Evolutionary conservation across 2,797 vertebrate genomes (phyloP).

Genomic region (Spinibarbus caldwelli): DNA sequence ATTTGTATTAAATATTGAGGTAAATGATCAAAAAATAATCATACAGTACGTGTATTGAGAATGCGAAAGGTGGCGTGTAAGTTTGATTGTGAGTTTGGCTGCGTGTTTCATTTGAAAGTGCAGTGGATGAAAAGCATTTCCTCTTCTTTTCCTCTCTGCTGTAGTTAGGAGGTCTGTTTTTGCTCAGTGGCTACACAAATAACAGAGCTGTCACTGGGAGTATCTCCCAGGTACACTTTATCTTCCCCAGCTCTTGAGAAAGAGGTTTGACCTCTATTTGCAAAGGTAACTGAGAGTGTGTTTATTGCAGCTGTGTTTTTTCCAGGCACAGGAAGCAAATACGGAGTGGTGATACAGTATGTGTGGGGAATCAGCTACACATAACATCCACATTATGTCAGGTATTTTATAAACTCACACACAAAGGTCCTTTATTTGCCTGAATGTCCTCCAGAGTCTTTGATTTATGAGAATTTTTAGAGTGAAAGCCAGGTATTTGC

Average conservation of each 20-base stretch:
- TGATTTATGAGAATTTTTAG: constrained; percentile 5
- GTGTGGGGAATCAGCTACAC: constrained; percentile 9
- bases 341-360: constrained; percentile 15
- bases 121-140: constrained; percentile 64
- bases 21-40: neutral
- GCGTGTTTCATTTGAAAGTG: constrained; percentile 59
- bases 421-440: constrained; percentile 1
- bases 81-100: constrained; percentile 37
- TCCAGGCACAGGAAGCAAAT: constrained; percentile 45
- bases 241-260: constrained; percentile 58
- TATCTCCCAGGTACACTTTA: constrained; percentile 63
- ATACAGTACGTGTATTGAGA: neutral
- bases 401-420: constrained; percentile 25
- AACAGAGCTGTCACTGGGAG: constrained; percentile 62
- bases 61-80: constrained; percentile 6
- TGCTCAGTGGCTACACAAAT: constrained; percentile 64
- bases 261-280: constrained; percentile 59
- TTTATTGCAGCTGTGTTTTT: constrained; percentile 59
- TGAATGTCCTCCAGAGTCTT: constrained; percentile 14
- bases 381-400: constrained; percentile 20
- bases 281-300: constrained; percentile 56
- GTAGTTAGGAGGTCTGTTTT: constrained; percentile 62
- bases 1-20: neutral
- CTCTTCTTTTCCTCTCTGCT: constrained; percentile 54
- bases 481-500: constrained; percentile 15